Percentiles rank a stretch among this genome's conserved stretches.
Evolutionary conservation across 2,888 invertebrate species (phyloP).

Genomic region (Lysandra bellargus): DNA sequence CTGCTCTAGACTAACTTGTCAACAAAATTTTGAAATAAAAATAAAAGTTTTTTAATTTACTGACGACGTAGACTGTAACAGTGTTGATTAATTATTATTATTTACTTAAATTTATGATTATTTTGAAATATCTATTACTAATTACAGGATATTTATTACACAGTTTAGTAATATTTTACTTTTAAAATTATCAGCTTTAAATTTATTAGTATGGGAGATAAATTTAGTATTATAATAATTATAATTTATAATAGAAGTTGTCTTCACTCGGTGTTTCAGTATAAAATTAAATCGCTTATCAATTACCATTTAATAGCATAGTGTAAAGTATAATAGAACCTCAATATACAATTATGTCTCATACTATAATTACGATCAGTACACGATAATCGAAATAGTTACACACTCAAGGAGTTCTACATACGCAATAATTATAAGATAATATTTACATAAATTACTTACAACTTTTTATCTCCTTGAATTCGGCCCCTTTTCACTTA

Average conservation of each 20-base stretch:
- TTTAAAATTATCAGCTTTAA: too few relatives aligned
- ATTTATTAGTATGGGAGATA: too few relatives aligned
- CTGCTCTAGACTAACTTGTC: too few relatives aligned
- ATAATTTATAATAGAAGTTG: neutral
- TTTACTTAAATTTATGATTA: too few relatives aligned
- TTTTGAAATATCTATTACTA: too few relatives aligned
- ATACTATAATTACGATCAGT: neutral
- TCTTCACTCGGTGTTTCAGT: neutral
- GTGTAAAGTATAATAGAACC: neutral
- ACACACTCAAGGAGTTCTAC: neutral
- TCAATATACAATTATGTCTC: neutral
- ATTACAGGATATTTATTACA: too few relatives aligned
- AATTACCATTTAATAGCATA: neutral
- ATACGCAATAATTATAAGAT: neutral
- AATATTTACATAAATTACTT: constrained; percentile 6
- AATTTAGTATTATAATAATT: too few relatives aligned
- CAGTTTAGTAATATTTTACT: too few relatives aligned
- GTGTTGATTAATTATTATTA: too few relatives aligned
- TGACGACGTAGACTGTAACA: too few relatives aligned
- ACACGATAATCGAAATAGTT: neutral
- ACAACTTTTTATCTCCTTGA: constrained; percentile 16
- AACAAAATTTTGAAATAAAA: too few relatives aligned
- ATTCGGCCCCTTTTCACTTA: constrained; percentile 3
- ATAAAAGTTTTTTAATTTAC: too few relatives aligned
- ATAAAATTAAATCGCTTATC: neutral